A percentile compares a stretch with the other conserved stretches of the same genome.
Evolutionary conservation across 2,888 invertebrate genomes (phyloP).

Genomic region (Acanthosepion esculentum): DNA sequence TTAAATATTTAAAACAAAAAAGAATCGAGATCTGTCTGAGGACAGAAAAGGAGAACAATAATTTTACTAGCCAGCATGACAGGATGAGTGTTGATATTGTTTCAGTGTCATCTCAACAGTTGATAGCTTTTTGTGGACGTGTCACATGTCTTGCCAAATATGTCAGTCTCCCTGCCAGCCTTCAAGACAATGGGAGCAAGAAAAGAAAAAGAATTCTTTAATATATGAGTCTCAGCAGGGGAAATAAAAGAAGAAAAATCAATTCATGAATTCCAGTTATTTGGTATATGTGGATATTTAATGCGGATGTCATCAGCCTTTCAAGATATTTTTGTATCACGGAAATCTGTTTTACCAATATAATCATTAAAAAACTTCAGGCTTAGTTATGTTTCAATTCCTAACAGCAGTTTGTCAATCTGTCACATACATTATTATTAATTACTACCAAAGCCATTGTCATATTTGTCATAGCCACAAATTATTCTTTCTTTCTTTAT

Average conservation of each 20-base stretch:
- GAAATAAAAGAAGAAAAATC: background rate
- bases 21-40: background rate
- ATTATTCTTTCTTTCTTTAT: background rate
- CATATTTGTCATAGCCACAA: background rate
- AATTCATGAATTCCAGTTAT: background rate
- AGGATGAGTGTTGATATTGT: conserved; percentile 16
- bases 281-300: background rate
- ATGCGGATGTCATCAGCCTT: background rate
- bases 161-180: background rate
- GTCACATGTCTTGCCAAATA: background rate
- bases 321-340: background rate
- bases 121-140: conserved; percentile 2
- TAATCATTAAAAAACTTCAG: background rate
- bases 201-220: background rate
- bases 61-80: background rate
- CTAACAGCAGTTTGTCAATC: background rate
- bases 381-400: background rate
- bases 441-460: background rate
- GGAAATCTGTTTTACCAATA: background rate
- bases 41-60: background rate
- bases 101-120: conserved; percentile 16
- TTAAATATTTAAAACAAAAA: background rate
- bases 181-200: background rate
- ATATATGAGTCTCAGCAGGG: background rate
- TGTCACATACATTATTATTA: background rate